Base-by-base conservation (phyloP, 2,888 invertebrate species). In the Macrosoma leucophasiata region DNA sequence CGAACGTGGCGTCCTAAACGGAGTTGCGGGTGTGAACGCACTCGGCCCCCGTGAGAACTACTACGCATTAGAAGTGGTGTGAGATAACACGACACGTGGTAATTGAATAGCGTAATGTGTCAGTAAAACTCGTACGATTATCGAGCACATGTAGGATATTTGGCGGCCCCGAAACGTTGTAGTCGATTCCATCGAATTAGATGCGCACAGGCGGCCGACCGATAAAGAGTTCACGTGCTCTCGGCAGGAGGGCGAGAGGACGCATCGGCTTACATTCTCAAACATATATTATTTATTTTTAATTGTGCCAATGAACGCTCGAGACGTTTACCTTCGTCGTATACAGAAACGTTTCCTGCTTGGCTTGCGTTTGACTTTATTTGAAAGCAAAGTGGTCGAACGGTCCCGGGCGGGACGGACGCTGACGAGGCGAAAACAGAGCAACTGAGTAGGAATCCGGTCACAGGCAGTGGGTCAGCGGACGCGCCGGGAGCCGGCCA, bases 251-350 rank as follows among this genome's bases (percentile, higher is more conserved):
- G 74, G 64, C 75, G 55, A 55, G 58, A 65, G 67, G 68, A 69
- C 68, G 62, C 62, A 65, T 45, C 58, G 58, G 50, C 67, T 65
- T 58, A 74, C 74, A 78, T 73, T 73, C 74, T 72, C 46, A 67
- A 74, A 67, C 56, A 48, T 50, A 70, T 61, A 66, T 73, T 70
- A 73, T 79, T 78, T 75, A 76, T 81, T 77, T 77, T 77, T 69
- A 69, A 73, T 75, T 70, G 72, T 66, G 77, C 65, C 75, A 75
- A 73, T 62, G 76, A 75, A 76, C 76, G 73, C 70, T 68, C 50
- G 62, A 74, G 67, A 58, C 59, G 66, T 71, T 73, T 65, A 67
- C 72, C 73, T 77, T 77, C 67, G 63, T 62, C 67, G 62, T 62
- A n/a, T n/a, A n/a, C n/a, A n/a, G n/a, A n/a, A n/a, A n/a, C n/a